Base-by-base conservation (phyloP, 2,797 vertebrate genomes). In the Cyclura pinguis region DNA sequence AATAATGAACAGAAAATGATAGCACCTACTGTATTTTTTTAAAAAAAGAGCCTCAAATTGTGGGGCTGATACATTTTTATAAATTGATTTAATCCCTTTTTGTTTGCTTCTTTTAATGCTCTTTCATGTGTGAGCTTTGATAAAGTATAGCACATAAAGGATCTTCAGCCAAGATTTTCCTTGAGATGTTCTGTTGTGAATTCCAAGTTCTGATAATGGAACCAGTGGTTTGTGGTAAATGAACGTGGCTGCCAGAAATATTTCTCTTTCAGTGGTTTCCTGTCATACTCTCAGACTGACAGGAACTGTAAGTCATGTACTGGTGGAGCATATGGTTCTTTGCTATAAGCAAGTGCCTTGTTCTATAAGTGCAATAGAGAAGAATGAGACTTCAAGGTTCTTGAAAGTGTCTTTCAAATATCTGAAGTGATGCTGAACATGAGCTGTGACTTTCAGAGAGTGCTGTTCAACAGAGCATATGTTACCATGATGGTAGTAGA, bases 201-300 rank as follows among this genome's bases (percentile, higher is more conserved):
- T 94, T 86, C 85, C 64, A 32, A 92, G 69, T 10, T 50, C n/a
- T 81, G 13, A 86, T 62, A 93, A 91, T 47, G 86, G 38, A 88
- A 88, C 42, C 50, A 35, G 83, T 87, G 72, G 67, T 91, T 93
- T 29, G 12, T 16, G 16, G 50, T 57, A 91, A 94, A 80, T 86
- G 59, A 80, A 47, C 74, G 94, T 93, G 86, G 90, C 90, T 89
- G 59, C 62, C 55, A 86, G 72, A 89, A 32, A 91, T 38, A 91
- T 89, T 92, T 96, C 88, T 91, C 59, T 94, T 92, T 92, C 88
- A 93, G 57, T 89, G 87, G 91, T 94, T 95, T 94, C 88, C 35
- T 93, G 72, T 74, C 69, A 52, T 92, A 93, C 35, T 69, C 20
- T 82, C 78, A 93, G 35, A 88, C 2, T 87, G 67, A 92, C 88